phyloP scores from a whole-genome alignment of 2,113 vertebrate genomes.

The Leptobrachium ailaonicum region DNA sequence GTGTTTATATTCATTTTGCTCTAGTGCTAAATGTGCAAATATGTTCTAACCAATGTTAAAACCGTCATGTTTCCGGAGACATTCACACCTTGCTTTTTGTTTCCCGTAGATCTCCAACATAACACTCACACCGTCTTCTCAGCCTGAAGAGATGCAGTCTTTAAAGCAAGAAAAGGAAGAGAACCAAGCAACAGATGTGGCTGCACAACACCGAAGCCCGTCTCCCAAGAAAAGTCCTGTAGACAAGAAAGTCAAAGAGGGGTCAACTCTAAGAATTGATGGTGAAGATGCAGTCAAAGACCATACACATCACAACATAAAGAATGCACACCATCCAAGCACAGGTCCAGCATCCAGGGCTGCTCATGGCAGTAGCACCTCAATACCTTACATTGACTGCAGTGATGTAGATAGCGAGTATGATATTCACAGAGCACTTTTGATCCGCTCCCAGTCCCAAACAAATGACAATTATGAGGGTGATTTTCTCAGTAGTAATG shows the following conservation, averaged over 20 bases:
- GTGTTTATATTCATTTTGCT: too few relatives aligned
- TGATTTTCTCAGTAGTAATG: constrained; percentile 67
- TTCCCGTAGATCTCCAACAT: constrained; percentile 73
- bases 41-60: too few relatives aligned
- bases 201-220: constrained; percentile 66
- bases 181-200: constrained; percentile 67
- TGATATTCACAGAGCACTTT: constrained; percentile 72
- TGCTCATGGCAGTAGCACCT: constrained; percentile 79
- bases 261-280: constrained; percentile 56
- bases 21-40: too few relatives aligned
- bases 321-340: constrained; percentile 78
- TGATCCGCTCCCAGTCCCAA: constrained; percentile 73
- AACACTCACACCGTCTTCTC: constrained; percentile 61
- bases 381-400: constrained; percentile 86
- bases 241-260: constrained; percentile 62
- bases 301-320: constrained; percentile 66
- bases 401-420: constrained; percentile 85
- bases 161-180: constrained; percentile 71
- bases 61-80: background rate
- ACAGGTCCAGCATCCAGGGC: constrained; percentile 91
- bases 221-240: constrained; percentile 72
- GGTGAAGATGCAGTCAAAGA: constrained; percentile 69
- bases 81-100: background rate
- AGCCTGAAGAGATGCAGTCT: constrained; percentile 64
- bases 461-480: constrained; percentile 80